phyloP scores from a whole-genome alignment of 2,797 vertebrate species.

The Argyrosomus regius region DNA sequence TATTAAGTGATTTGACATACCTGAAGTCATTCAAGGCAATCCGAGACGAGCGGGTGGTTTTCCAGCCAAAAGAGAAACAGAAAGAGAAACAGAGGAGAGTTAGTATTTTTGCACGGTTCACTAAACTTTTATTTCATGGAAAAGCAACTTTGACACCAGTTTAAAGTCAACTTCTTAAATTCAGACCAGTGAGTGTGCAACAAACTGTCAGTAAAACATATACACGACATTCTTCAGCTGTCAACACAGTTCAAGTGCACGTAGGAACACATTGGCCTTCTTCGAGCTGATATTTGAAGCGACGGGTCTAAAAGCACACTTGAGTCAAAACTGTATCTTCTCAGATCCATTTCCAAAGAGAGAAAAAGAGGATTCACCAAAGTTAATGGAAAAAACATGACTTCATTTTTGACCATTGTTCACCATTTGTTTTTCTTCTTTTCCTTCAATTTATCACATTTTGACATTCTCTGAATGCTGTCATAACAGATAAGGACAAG shows the following conservation, averaged over 20 bases:
- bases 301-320: conserved; percentile 35
- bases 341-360: conserved; percentile 56
- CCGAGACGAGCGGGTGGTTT: conserved; percentile 48
- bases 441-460: conserved; percentile 49
- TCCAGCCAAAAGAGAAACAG: conserved; percentile 48
- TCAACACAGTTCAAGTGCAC: conserved; percentile 41
- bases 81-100: conserved; percentile 42
- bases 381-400: conserved; percentile 60
- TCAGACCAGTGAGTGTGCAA: conserved; percentile 22
- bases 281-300: conserved; percentile 49
- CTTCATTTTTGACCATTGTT: conserved; percentile 40
- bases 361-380: conserved; percentile 43
- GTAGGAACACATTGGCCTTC: conserved; percentile 44
- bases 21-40: conserved; percentile 62
- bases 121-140: conserved; percentile 48
- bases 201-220: conserved; percentile 60
- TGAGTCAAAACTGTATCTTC: conserved; percentile 34
- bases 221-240: conserved; percentile 57
- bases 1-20: conserved; percentile 69
- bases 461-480: conserved; percentile 43
- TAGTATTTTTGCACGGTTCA: conserved; percentile 54
- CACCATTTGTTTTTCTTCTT: conserved; percentile 14
- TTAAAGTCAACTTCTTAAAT: conserved; percentile 29
- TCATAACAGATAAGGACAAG: conserved; percentile 53
- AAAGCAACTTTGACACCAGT: conserved; percentile 50